phyloP scores from a whole-genome alignment of 2,888 invertebrate genomes.

The Ligdia adustata region DNA sequence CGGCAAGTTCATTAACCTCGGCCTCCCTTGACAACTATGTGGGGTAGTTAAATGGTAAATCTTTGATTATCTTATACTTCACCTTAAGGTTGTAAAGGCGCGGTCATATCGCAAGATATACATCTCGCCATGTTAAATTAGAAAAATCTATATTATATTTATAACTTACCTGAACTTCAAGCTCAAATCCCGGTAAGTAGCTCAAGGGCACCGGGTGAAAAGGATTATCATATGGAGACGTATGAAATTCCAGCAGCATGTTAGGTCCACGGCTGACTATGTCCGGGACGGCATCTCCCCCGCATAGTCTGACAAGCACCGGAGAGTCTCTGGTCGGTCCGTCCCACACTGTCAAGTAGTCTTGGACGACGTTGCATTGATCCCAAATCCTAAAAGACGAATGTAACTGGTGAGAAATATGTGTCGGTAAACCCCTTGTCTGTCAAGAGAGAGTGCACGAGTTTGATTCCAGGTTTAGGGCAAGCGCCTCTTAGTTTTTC shows the following conservation, averaged over 20 bases:
- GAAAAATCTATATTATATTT: too few species aligned
- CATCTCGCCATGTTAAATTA: too few species aligned
- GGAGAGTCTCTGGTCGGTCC: conserved; percentile 89
- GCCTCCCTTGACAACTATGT: conserved; percentile 11
- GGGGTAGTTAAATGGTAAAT: conserved; percentile 13
- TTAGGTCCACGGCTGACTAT: conserved; percentile 90
- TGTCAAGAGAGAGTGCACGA: too few species aligned
- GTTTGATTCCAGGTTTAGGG: too few species aligned
- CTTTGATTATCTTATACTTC: conserved; percentile 12
- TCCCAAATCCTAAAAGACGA: conserved; percentile 89
- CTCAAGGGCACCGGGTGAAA: conserved; percentile 91
- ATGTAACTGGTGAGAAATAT: too few species aligned
- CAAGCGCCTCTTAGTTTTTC: too few species aligned
- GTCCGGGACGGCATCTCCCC: conserved; percentile 92
- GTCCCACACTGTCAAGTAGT: conserved; percentile 92
- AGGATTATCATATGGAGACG: conserved; percentile 92
- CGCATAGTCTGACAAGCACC: conserved; percentile 90
- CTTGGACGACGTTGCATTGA: conserved; percentile 92
- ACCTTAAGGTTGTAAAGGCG: too few species aligned
- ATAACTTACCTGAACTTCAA: conserved; percentile 91
- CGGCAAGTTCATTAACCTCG: conserved; percentile 28
- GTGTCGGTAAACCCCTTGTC: too few species aligned
- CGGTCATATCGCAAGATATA: too few species aligned
- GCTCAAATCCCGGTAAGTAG: conserved; percentile 91
- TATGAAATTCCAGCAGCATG: conserved; percentile 91